Conservation (phyloP, 1,140 invertebrate genomes). For the Bombus affinis region DNA sequence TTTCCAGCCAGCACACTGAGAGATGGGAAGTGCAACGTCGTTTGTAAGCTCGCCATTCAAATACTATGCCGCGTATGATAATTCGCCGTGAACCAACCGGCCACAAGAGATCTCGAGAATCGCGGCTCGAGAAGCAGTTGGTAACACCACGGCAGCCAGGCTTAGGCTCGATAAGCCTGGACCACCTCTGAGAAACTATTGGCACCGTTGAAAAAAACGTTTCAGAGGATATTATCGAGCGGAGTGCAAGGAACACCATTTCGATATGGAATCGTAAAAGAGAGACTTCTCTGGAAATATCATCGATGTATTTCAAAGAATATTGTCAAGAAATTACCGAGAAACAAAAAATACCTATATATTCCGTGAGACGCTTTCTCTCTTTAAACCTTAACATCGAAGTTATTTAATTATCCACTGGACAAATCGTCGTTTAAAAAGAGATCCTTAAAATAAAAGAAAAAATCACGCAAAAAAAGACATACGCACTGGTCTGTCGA, state of each 20-base stretch:
- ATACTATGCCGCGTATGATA: slow-evolving; percentile 63
- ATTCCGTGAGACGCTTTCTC: not conserved
- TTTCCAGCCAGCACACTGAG: slow-evolving; percentile 5
- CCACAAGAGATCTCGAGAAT: slow-evolving; percentile 57
- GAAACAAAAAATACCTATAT: not conserved
- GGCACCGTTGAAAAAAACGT: slow-evolving; percentile 27
- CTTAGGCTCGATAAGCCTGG: slow-evolving; percentile 65
- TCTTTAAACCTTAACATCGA: not conserved
- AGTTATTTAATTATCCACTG: not conserved
- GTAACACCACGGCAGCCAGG: slow-evolving; percentile 45
- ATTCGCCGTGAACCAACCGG: slow-evolving; percentile 60
- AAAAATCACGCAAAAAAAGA: not conserved
- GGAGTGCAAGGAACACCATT: not conserved
- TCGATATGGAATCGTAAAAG: slow-evolving; percentile 11
- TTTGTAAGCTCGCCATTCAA: slow-evolving; percentile 66
- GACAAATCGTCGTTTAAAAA: not conserved
- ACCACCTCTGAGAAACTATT: slow-evolving; percentile 62
- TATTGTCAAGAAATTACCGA: not conserved
- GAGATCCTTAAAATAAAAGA: not conserved
- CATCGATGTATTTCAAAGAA: not conserved
- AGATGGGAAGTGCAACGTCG: slow-evolving; percentile 50
- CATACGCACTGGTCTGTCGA: not conserved
- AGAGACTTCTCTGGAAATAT: not conserved
- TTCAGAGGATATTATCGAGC: slow-evolving; percentile 37
- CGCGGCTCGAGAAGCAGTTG: slow-evolving; percentile 44